Evolutionary conservation across 2,113 vertebrate species (phyloP), one percentile per base, ranked within the genome.

Genomic region (Chascanopsetta lugubris): DNA sequence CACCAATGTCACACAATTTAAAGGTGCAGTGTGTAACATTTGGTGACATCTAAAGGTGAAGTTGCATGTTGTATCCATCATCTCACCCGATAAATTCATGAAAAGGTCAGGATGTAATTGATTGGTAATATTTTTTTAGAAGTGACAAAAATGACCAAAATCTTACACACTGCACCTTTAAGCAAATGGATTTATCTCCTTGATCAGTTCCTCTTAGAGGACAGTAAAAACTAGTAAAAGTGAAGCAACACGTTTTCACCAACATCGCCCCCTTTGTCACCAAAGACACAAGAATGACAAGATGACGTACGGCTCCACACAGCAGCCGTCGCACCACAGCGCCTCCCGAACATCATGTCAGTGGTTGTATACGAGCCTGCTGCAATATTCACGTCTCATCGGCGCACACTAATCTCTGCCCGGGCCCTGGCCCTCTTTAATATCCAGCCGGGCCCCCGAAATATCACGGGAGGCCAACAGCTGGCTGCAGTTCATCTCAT

Each of bases 401-500:
- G 60, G 70, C 0, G 6, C 57, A 58, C 71, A 76, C 76, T 51
- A 72, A 60, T 70, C 68, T 72, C 65, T 34, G 40, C 22, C 15
- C 1, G 8, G 27, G 48, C 34, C 68, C 61, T 10, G 60, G 34
- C 36, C 40, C 20, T 38, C 34, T 38, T 53, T 53, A 53, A 72
- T 54, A 72, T 79, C 80, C 61, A 27, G 49, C 18, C 3, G 2
- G 70, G 70, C 38, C 47, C 75, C 30, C 25, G 78, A 82, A 80
- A 85, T 82, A 76, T 70, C 79, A 80, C 63, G 64, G 60, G 49
- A 83, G 78, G 64, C 84, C 71, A 76, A 85, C 90, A 92, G 87
- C 85, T 90, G 88, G 80, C 80, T 62, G 68, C 63, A 36, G 75
- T 85, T 87, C 76, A 84, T 87, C 77, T 87, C 81, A 60, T 84